These are phyloP conservation scores for Seira ritae DNA, from an alignment of 2,888 invertebrate species.

Conservation along the genomic window DNA sequence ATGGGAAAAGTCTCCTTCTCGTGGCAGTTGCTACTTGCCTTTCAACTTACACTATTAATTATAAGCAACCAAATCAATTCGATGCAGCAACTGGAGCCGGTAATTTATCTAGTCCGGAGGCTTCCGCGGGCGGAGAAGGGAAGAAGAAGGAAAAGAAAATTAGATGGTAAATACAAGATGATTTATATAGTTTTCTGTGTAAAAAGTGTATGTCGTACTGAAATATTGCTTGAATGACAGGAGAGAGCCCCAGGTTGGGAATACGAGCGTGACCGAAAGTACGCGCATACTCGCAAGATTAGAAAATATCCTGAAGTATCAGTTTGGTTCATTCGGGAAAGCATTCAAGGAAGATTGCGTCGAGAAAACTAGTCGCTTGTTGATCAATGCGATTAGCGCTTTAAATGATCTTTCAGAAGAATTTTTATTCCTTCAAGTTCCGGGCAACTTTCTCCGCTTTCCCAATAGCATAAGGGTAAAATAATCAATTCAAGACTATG, in stretches of 20 bases:
- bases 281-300: slow-evolving; percentile 41
- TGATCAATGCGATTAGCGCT: slow-evolving; percentile 63
- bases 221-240: slow-evolving; percentile 24
- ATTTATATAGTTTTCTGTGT: too few species aligned
- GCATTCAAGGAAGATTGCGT: slow-evolving; percentile 58
- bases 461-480: slow-evolving; percentile 62
- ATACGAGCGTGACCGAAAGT: slow-evolving; percentile 38
- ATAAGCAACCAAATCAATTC: not conserved
- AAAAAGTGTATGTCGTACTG: too few species aligned
- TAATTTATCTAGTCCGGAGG: too few species aligned
- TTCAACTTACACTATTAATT: slow-evolving; percentile 48
- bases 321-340: slow-evolving; percentile 64
- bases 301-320: slow-evolving; percentile 56
- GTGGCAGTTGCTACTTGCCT: slow-evolving; percentile 63
- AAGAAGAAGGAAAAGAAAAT: slow-evolving; percentile 62
- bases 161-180: slow-evolving; percentile 46
- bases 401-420: slow-evolving; percentile 67
- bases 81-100: not conserved
- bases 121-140: not conserved
- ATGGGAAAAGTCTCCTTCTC: slow-evolving; percentile 71
- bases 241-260: slow-evolving; percentile 59
- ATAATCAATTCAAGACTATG: not conserved
- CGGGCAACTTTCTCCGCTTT: slow-evolving; percentile 60
- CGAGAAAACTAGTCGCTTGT: slow-evolving; percentile 65
- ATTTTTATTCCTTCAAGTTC: slow-evolving; percentile 62